phyloP scores from a whole-genome alignment of 2,113 vertebrate genomes.

The Paramormyrops kingsleyae region DNA sequence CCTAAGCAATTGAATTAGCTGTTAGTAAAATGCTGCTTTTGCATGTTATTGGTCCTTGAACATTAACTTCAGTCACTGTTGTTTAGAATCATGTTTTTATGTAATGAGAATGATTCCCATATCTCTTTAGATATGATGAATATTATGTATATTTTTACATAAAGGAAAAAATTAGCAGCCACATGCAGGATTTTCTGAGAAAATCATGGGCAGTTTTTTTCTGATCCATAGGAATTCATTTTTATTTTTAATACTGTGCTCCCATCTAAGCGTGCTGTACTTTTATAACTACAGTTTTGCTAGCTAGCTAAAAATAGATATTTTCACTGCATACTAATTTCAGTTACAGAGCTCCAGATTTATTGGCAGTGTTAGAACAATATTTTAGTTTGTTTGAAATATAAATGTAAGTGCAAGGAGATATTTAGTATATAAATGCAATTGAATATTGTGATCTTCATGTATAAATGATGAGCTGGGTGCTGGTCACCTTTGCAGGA shows the following conservation, averaged over 20 bases:
- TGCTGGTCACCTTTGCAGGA: constrained; percentile 61
- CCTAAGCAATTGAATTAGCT: neutral
- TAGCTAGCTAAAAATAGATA: neutral
- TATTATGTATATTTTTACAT: neutral
- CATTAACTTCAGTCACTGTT: neutral
- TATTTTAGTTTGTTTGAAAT: neutral
- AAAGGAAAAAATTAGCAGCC: neutral
- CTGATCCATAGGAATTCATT: neutral
- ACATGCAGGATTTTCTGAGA: neutral
- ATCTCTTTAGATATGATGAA: neutral
- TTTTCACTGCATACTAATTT: neutral
- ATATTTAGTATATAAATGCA: neutral
- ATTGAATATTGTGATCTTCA: neutral
- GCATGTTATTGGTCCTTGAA: neutral
- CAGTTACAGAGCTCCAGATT: neutral
- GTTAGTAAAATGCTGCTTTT: neutral
- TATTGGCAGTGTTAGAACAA: neutral
- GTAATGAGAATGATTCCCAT: neutral
- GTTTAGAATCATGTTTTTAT: neutral
- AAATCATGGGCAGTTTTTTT: neutral
- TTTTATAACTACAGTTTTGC: neutral
- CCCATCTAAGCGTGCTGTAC: neutral
- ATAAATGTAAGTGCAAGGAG: neutral
- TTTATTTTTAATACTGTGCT: neutral
- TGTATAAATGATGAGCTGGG: neutral